A percentile compares a stretch with the other conserved stretches of the same genome.
Evolutionary conservation across 2,113 vertebrate species (phyloP).

Genomic region (Crotalus viridis): DNA sequence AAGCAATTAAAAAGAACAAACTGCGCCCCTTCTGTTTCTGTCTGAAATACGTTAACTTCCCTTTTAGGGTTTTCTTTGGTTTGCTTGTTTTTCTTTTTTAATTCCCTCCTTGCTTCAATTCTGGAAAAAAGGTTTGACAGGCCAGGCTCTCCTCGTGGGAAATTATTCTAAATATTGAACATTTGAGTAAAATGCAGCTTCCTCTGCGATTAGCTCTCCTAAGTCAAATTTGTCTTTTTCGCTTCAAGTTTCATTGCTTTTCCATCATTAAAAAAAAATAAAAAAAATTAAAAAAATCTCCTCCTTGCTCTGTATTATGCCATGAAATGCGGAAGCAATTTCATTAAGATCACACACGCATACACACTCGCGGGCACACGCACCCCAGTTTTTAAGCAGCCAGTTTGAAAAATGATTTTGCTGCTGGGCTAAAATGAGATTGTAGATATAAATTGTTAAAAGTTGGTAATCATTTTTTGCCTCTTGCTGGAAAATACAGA

Average conservation of each 20-base stretch:
- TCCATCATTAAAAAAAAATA: constrained; percentile 43
- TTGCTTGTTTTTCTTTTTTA: neutral
- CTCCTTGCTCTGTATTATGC: no score
- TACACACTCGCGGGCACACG: no score
- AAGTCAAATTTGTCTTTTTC: constrained; percentile 51
- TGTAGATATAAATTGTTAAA: constrained; percentile 63
- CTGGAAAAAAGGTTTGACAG: constrained; percentile 17
- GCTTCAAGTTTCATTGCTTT: constrained; percentile 47
- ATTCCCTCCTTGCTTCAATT: constrained; percentile 37
- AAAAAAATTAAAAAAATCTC: constrained; percentile 38
- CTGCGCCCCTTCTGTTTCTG: no score
- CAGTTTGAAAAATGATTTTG: constrained; percentile 61
- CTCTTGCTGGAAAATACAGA: no score
- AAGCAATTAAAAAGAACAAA: no score
- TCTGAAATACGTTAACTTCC: no score
- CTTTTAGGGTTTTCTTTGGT: no score
- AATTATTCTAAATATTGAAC: constrained; percentile 28
- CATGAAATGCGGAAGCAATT: constrained; percentile 50
- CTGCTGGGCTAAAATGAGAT: constrained; percentile 49
- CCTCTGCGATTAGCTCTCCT: constrained; percentile 12
- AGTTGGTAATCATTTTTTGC: constrained; percentile 52
- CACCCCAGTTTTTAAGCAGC: constrained; percentile 4
- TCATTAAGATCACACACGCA: constrained; percentile 53
- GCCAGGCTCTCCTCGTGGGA: constrained; percentile 27
- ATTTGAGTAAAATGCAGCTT: constrained; percentile 27